Base-by-base conservation (phyloP, 2,113 vertebrate genomes). In the Felis chaus region DNA sequence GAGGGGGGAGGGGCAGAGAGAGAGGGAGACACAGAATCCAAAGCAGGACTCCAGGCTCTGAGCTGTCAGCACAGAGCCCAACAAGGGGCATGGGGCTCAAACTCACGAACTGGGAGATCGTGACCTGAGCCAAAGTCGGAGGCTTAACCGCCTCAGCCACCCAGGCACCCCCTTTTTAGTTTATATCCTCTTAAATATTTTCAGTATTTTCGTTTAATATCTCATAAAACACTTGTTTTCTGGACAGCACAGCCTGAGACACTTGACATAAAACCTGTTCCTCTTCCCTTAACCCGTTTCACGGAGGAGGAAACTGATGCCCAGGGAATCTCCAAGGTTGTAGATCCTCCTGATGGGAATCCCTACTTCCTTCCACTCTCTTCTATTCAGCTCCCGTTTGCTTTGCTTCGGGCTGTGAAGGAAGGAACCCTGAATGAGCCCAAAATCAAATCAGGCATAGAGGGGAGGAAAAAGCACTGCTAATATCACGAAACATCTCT, bases 361-460 rank as follows among this genome's bases (percentile, higher is more conserved):
- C 83, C 39, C 74, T 55, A 18, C 18, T 95, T 80, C 81, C 41
- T 63, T 61, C 66, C 39, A 45, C 45, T 57, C 18, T 73, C 63
- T 65, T 53, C 48, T 9, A 73, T 21, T n/a, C 33, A n/a, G 48
- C 80, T 87, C 48, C 80, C 95, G 14, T 90, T 93, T 73, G 74
- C 83, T 94, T 95, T 94, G 80, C 93, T 90, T 91, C 76, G 25
- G 71, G 87, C 93, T 90, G 25, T 53, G n/a, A 91, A 69, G 50
- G 14, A 71, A 86, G 81, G 65, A 91, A 57, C 10, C 45, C 85
- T 33, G 57, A 73, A 55, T 16, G 91, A 89, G 65, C 45, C 66
- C 19, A 84, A 79, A 78, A 93, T 95, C 74, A 81, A 97, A 74
- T 92, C 93, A 93, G 76, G 76, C 94, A 53, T 94, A 55, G 84